Percentiles rank a stretch among this genome's conserved stretches.
Conservation (phyloP, 2,113 vertebrate species). For the Cygnus buccinator region DNA sequence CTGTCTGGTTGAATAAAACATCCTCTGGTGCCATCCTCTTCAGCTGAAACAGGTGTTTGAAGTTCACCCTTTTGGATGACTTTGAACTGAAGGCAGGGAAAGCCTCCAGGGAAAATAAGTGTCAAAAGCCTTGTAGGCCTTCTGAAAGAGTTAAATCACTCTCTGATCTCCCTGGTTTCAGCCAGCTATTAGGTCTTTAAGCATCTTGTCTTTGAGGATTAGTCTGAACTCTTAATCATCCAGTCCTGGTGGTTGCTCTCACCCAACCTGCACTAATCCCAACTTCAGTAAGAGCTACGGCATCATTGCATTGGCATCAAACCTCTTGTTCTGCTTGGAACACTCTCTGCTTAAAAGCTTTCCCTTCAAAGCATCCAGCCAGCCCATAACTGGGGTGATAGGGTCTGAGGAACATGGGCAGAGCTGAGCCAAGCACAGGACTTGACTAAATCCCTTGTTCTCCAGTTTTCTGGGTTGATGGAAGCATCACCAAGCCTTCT, state of each 20-base stretch:
- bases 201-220: constrained; percentile 49
- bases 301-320: background rate
- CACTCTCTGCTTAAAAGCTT: background rate
- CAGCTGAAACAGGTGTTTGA: constrained; percentile 35
- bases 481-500: background rate
- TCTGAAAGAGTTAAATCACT: constrained; percentile 32
- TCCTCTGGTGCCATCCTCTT: background rate
- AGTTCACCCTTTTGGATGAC: constrained; percentile 1
- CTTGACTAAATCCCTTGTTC: background rate
- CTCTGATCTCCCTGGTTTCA: constrained; percentile 28
- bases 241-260: background rate
- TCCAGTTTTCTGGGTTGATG: background rate
- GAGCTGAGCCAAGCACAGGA: background rate
- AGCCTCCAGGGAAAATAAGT: background rate
- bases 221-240: constrained; percentile 31
- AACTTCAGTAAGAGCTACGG: background rate
- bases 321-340: background rate
- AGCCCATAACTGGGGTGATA: background rate
- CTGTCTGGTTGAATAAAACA: constrained; percentile 2
- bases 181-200: constrained; percentile 4
- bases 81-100: constrained; percentile 22
- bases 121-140: background rate
- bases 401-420: background rate
- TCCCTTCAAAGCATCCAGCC: background rate
- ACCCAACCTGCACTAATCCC: background rate